Evolutionary conservation across 2,797 vertebrate genomes (phyloP).

Genomic region (Merluccius polli): DNA sequence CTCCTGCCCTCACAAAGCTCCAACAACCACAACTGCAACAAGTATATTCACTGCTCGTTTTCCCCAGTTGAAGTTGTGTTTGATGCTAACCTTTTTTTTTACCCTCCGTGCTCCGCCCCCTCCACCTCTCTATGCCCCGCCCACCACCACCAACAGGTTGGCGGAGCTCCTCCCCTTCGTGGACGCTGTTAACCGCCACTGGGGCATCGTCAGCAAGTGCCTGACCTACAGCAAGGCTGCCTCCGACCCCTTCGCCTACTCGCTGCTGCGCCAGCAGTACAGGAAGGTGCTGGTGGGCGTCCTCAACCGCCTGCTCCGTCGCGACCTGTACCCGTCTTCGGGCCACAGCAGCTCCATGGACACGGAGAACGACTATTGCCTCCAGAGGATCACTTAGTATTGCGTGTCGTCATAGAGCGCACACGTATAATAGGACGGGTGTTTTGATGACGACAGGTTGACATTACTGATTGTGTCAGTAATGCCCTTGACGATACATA

Average conservation of each 20-base stretch:
- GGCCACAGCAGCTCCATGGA: constrained; percentile 83
- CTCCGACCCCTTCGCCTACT: constrained; percentile 81
- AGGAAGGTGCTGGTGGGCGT: constrained; percentile 80
- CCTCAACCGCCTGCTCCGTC: constrained; percentile 78
- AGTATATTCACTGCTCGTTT: no score
- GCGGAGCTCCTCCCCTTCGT: constrained; percentile 80
- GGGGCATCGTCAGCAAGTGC: constrained; percentile 87
- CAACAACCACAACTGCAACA: not conserved
- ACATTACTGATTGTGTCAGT: no score
- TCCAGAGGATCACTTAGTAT: constrained; percentile 79
- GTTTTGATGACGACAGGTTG: not conserved
- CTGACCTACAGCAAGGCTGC: constrained; percentile 85
- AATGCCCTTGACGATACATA: no score
- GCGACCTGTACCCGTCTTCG: constrained; percentile 81
- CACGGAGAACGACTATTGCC: constrained; percentile 83
- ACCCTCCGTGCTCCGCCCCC: constrained; percentile 10
- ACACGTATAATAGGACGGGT: no score
- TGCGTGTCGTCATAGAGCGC: no score
- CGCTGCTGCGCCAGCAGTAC: constrained; percentile 82
- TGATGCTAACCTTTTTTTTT: constrained; percentile 19
- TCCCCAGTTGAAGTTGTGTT: not conserved
- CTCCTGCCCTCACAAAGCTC: not conserved
- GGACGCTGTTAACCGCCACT: constrained; percentile 80
- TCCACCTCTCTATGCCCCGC: constrained; percentile 3
- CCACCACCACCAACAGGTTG: constrained; percentile 67